A percentile compares a stretch with the other conserved stretches of the same genome.
These are phyloP conservation scores for Drosophila glabriapex DNA, from an alignment of 2,888 invertebrate species.

Conservation along the genomic window DNA sequence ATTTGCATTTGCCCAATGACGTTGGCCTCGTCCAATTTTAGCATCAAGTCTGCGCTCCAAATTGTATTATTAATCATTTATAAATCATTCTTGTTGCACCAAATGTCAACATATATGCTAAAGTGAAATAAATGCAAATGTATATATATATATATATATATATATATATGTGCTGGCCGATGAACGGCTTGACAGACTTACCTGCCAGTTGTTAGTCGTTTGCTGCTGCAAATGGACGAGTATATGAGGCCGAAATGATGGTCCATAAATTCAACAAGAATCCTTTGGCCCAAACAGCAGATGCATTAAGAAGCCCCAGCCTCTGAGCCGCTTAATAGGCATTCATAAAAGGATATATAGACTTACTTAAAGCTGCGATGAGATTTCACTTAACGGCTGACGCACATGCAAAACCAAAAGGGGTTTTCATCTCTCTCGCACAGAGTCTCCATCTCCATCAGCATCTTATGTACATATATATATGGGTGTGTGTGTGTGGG, in stretches of 20 bases:
- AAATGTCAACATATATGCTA: neutral
- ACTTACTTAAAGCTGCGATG: constrained; percentile 45
- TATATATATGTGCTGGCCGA: neutral
- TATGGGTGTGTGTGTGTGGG: constrained; percentile 9
- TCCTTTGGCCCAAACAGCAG: constrained; percentile 6
- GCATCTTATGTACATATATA: neutral
- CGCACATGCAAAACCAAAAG: constrained; percentile 48
- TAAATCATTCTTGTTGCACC: constrained; percentile 12
- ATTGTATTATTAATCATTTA: constrained; percentile 58
- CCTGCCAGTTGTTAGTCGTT: neutral
- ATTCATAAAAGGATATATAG: constrained; percentile 48
- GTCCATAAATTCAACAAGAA: constrained; percentile 34
- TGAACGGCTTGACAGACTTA: neutral
- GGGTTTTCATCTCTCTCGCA: constrained; percentile 27
- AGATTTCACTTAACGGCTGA: constrained; percentile 65
- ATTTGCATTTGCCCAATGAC: constrained; percentile 30
- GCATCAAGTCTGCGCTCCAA: constrained; percentile 31
- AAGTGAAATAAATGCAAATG: neutral
- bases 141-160: neutral
- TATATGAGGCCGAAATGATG: constrained; percentile 31
- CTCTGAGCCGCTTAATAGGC: constrained; percentile 27
- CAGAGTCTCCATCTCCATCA: constrained; percentile 3
- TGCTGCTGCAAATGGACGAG: neutral
- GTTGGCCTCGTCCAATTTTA: constrained; percentile 7
- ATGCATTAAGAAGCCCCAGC: constrained; percentile 17